Conservation (phyloP, 2,113 vertebrate species). For the Odocoileus virginianus region DNA sequence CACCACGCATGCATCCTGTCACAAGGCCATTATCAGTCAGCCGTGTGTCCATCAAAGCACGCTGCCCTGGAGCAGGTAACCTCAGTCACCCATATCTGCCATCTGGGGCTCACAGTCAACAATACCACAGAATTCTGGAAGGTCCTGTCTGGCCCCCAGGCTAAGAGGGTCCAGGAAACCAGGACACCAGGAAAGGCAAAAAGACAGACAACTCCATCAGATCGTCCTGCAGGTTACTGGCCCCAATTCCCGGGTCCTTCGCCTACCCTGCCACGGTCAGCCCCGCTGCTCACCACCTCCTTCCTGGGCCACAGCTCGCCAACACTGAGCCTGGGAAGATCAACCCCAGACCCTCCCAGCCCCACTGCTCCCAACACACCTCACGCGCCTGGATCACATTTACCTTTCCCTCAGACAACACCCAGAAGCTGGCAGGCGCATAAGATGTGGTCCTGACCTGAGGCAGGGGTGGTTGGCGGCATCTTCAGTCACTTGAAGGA, state of each 20-base stretch:
- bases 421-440: not conserved
- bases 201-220: not conserved
- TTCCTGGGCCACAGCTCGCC: not conserved
- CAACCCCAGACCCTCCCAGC: not conserved
- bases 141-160: not conserved
- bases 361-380: not conserved
- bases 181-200: not conserved
- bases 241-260: not conserved
- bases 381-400: not conserved
- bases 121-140: not conserved
- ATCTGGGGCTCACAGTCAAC: not conserved
- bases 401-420: not conserved
- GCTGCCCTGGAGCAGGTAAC: not conserved
- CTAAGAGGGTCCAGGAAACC: not conserved
- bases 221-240: not conserved
- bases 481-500: not conserved
- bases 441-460: not conserved
- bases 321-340: not conserved
- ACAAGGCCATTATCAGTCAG: not conserved
- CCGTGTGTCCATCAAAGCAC: not conserved
- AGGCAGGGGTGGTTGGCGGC: not conserved
- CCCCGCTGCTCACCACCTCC: not conserved
- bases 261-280: not conserved
- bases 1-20: not conserved
- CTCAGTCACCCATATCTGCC: not conserved